phyloP scores from a whole-genome alignment of 2,113 vertebrate species.

The Rutilus rutilus region DNA sequence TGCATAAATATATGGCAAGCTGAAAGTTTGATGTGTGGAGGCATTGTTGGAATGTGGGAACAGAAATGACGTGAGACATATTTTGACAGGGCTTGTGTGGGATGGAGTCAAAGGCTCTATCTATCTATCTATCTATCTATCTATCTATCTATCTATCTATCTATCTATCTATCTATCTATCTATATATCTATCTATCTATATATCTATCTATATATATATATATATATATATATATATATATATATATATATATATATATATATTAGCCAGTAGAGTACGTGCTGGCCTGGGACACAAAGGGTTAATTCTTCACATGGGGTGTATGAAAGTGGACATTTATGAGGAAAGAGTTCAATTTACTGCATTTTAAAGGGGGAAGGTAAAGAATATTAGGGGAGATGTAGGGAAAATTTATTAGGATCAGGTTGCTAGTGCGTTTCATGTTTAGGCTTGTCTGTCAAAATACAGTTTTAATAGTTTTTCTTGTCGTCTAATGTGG shows the following conservation, averaged over 20 bases:
- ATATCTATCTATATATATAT: too few relatives aligned
- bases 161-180: too few relatives aligned
- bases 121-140: too few relatives aligned
- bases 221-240: too few relatives aligned
- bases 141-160: too few relatives aligned
- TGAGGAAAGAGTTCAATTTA: not conserved
- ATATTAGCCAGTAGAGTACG: too few relatives aligned
- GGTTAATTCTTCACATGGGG: not conserved
- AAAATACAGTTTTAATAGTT: not conserved
- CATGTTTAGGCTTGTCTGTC: not conserved
- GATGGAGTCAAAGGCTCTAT: conserved; percentile 9
- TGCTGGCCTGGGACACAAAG: not conserved
- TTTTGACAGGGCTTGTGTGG: conserved; percentile 39
- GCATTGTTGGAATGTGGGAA: not conserved
- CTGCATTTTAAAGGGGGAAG: not conserved
- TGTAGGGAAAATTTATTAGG: not conserved
- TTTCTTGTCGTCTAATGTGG: not conserved
- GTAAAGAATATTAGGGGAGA: not conserved
- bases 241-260: too few relatives aligned
- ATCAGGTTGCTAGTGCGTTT: not conserved
- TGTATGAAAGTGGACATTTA: not conserved
- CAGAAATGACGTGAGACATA: conserved; percentile 25
- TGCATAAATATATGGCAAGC: conserved; percentile 1
- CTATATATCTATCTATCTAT: too few relatives aligned
- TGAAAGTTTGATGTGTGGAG: conserved; percentile 37